Conservation (phyloP, 53 echinoderm and acorn worm species). For the Luidia sarsii region DNA sequence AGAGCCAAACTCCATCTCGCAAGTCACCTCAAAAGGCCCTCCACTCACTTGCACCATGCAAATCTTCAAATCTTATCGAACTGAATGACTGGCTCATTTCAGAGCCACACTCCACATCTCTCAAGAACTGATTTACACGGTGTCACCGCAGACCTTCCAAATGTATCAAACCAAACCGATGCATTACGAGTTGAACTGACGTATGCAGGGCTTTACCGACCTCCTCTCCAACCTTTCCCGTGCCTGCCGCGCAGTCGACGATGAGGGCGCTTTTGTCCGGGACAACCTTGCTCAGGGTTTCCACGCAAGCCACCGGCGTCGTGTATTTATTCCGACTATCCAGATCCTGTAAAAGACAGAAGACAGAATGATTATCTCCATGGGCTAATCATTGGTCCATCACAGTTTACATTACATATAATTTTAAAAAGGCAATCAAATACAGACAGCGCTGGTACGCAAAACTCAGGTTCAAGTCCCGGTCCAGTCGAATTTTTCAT, state of each 20-base stretch:
- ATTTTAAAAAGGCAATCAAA: conserved; percentile 1
- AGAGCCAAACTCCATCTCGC: too few relatives aligned
- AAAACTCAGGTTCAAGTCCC: background rate
- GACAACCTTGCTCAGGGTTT: background rate
- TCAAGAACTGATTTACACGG: too few relatives aligned
- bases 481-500: background rate
- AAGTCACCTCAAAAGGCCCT: too few relatives aligned
- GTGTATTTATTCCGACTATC: background rate
- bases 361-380: background rate
- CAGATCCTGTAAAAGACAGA: conserved; percentile 1
- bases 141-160: too few relatives aligned
- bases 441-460: background rate
- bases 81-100: too few relatives aligned
- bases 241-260: background rate
- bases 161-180: too few relatives aligned
- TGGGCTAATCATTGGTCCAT: background rate
- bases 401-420: background rate
- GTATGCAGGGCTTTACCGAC: too few relatives aligned
- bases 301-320: background rate
- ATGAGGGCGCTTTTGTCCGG: conserved; percentile 19
- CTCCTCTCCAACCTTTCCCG: background rate
- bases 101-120: too few relatives aligned
- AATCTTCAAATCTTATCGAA: too few relatives aligned
- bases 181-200: too few relatives aligned
- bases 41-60: too few relatives aligned